phyloP scores from a whole-genome alignment of 2,113 vertebrate genomes.

The Meriones unguiculatus region DNA sequence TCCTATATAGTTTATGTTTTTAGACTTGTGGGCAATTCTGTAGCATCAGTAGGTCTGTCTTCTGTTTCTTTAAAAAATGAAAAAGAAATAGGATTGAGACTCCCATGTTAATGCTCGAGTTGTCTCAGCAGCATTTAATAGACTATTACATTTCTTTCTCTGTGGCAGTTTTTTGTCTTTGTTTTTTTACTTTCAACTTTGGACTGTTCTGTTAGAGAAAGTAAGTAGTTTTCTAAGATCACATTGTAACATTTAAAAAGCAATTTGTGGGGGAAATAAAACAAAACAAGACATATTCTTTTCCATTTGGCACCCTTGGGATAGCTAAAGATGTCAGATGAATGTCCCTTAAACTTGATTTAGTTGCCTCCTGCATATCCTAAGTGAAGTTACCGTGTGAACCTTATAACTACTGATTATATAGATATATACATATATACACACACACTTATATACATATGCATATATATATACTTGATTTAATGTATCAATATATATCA shows the following conservation, averaged over 20 bases:
- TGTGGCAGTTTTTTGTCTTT: neutral
- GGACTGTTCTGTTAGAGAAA: conserved; percentile 11
- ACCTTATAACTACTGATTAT: neutral
- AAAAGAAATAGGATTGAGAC: neutral
- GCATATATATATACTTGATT: no score
- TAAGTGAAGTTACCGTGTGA: neutral
- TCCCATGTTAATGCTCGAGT: neutral
- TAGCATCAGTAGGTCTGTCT: neutral
- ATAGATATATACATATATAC: neutral
- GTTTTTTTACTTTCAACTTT: neutral
- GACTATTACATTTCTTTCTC: neutral
- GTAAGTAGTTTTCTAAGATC: conserved; percentile 13
- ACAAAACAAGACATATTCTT: neutral
- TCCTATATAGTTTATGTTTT: neutral
- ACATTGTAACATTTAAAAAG: neutral
- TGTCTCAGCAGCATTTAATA: neutral
- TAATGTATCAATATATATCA: no score
- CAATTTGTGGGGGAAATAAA: neutral
- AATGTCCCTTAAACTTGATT: neutral
- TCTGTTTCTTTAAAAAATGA: neutral
- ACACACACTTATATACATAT: no score
- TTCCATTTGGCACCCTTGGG: neutral
- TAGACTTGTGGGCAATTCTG: neutral
- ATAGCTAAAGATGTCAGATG: neutral
- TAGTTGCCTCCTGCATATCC: neutral